phyloP scores from a whole-genome alignment of 2,888 invertebrate genomes.

The Aproaerema taeniolella region DNA sequence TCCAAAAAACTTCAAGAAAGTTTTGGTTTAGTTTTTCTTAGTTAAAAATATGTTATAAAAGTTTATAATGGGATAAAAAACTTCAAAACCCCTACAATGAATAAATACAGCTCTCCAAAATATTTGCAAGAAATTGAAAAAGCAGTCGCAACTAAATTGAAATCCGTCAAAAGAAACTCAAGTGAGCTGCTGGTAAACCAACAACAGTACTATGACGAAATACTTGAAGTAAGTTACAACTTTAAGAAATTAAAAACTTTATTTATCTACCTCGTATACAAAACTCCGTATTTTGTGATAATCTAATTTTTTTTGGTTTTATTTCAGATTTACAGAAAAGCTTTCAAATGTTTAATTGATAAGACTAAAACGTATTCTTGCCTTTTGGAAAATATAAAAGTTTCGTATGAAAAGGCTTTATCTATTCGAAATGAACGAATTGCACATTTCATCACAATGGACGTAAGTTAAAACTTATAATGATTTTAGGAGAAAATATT shows the following conservation, averaged over 20 bases:
- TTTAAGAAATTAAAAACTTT: background rate
- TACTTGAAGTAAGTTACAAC: conserved; percentile 40
- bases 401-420: conserved; percentile 57
- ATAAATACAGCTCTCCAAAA: conserved; percentile 38
- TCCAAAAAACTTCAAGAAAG: no score
- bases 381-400: conserved; percentile 50
- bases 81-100: background rate
- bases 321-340: conserved; percentile 56
- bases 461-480: conserved; percentile 56
- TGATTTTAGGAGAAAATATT: no score
- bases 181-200: conserved; percentile 45
- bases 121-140: conserved; percentile 47
- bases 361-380: conserved; percentile 49
- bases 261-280: no score
- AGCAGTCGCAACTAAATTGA: conserved; percentile 35
- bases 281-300: no score
- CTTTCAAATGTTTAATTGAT: conserved; percentile 45
- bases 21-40: no score
- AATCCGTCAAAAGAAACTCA: conserved; percentile 34
- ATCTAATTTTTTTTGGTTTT: background rate
- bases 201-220: conserved; percentile 47
- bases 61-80: no score
- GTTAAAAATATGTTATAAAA: no score
- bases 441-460: conserved; percentile 51
- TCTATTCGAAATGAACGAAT: conserved; percentile 54